Base-by-base conservation (phyloP, 2,888 invertebrate genomes). In the Drosophila anomelani region DNA sequence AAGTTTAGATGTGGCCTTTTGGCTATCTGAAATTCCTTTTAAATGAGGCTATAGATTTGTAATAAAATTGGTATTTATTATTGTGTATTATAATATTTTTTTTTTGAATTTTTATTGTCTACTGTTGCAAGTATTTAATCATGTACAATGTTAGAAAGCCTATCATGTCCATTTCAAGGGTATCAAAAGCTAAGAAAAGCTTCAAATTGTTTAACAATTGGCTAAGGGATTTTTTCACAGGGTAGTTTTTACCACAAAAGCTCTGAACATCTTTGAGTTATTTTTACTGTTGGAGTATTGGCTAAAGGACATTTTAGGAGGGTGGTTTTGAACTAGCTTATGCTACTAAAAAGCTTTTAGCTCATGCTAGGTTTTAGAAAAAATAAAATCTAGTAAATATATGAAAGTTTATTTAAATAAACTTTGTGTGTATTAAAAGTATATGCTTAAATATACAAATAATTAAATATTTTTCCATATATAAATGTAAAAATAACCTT, bases 171-270 rank as follows among this genome's bases (percentile, higher is more conserved):
- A 6, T 26, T 36, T 7, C 3, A 7, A 66, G 51, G 20, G 66
- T 66, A 32, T 15, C 8, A 17, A 17, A 44, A 38, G 44, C 20
- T 63, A 10, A 0, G 4, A 17, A 44, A 36, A 49, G 49, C 49
- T 61, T 23, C 10, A 1, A 23, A 9, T 13, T n/a, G 54, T 53
- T 41, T 13, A 3, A 32, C 13, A 15, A 43, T 68, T 26, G 4
- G 53, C 47, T 47, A 32, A 59, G 36, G 39, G 53, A 69, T 26
- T 32, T 54, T 55, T 43, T 32, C 12, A 5, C 1, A 5, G 29
- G 43, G 20, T 23, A 20, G 8, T 20, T 23, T 44, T 44, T 23
- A 15, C 15, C 7, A 20, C 13, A 32, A 23, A 63, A 66, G 51
- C 34, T 60, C 29, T 7, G 29, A 7, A 29, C 29, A 29, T 7